These are phyloP conservation scores for Thera obeliscata DNA, from an alignment of 2,888 invertebrate species.

Conservation along the genomic window DNA sequence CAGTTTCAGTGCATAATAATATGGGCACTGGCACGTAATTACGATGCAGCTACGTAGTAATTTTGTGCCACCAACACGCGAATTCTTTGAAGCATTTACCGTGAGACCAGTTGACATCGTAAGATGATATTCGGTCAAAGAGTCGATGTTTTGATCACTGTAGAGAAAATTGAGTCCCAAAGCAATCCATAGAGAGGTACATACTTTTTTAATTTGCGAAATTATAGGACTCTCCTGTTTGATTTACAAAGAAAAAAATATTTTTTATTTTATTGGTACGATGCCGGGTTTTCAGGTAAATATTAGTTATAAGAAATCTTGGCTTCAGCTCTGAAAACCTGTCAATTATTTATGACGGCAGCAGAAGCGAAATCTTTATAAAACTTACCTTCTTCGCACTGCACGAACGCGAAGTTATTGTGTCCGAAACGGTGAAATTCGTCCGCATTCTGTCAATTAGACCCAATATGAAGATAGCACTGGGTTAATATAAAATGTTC, in stretches of 20 bases:
- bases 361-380: neutral
- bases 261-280: too few species aligned
- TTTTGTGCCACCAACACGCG: constrained; percentile 53
- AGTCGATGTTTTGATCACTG: constrained; percentile 1
- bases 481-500: neutral
- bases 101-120: constrained; percentile 49
- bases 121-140: constrained; percentile 33
- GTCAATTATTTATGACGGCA: neutral
- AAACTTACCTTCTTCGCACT: constrained; percentile 9
- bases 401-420: constrained; percentile 4
- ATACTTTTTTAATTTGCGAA: too few species aligned
- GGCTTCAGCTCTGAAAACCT: neutral
- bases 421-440: neutral
- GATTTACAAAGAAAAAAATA: too few species aligned
- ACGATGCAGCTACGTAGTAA: constrained; percentile 46
- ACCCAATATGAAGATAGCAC: neutral
- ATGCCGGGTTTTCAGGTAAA: neutral
- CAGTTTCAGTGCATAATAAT: constrained; percentile 46
- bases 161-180: too few species aligned
- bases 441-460: neutral
- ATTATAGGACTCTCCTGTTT: too few species aligned
- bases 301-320: neutral
- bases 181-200: too few species aligned
- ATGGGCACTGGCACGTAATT: constrained; percentile 45
- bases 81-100: constrained; percentile 54